Conservation (phyloP, 2,797 vertebrate genomes). For the Meriones psammophilus region DNA sequence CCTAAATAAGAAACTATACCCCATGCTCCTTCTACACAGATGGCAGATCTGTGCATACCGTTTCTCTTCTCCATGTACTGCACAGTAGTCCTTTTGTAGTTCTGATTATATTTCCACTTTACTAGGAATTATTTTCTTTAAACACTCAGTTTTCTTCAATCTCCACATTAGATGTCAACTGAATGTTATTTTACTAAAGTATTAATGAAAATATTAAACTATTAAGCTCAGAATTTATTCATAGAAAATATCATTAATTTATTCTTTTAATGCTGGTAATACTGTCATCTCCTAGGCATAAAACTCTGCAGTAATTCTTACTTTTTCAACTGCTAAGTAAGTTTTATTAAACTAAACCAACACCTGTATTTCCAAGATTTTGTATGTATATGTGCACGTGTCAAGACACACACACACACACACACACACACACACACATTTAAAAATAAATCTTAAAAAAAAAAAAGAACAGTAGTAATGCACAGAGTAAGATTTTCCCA, state of each 20-base stretch:
- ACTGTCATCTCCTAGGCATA: not conserved
- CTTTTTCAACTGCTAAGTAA: not conserved
- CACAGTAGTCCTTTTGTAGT: not conserved
- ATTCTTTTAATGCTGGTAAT: not conserved
- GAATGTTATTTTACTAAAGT: not conserved
- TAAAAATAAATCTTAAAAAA: not conserved
- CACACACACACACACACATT: not conserved
- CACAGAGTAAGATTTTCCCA: not conserved
- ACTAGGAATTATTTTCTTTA: not conserved
- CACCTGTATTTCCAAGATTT: not conserved
- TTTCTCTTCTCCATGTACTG: not conserved
- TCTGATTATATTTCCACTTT: not conserved
- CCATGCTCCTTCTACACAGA: not conserved
- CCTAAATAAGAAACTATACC: not conserved
- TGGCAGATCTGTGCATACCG: not conserved
- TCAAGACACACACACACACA: not conserved
- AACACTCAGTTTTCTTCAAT: not conserved
- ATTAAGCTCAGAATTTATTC: conserved; percentile 10
- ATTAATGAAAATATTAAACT: conserved; percentile 43
- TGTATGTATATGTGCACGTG: too few species aligned
- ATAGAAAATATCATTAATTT: not conserved
- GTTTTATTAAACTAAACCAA: conserved; percentile 18
- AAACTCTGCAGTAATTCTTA: conserved; percentile 17
- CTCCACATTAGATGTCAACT: not conserved
- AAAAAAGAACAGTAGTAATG: not conserved